Conservation (phyloP, 2,113 vertebrate genomes). For the Leptodactylus fuscus region DNA sequence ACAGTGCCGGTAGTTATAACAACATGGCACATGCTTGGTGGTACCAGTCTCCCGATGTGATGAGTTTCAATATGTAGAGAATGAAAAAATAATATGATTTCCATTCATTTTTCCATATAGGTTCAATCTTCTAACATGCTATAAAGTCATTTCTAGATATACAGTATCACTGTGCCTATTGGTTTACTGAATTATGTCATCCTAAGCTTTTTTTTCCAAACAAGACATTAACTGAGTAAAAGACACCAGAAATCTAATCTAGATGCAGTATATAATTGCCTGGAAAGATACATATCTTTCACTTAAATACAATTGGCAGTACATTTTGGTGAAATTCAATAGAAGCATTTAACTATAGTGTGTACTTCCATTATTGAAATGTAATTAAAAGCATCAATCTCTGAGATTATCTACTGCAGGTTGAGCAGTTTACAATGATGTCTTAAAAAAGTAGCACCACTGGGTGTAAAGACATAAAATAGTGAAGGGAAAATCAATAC, state of each 20-base stretch:
- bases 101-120: too few relatives aligned
- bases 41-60: too few relatives aligned
- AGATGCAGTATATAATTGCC: slow-evolving; percentile 11
- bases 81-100: too few relatives aligned
- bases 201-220: slow-evolving; percentile 1
- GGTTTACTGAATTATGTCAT: slow-evolving; percentile 8
- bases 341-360: slow-evolving; percentile 31
- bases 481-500: slow-evolving; percentile 9
- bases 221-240: slow-evolving; percentile 24
- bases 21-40: too few relatives aligned
- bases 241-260: background rate
- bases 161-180: background rate
- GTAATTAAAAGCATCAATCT: slow-evolving; percentile 50
- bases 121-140: too few relatives aligned
- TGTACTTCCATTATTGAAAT: slow-evolving; percentile 44
- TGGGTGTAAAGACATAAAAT: slow-evolving; percentile 16
- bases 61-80: too few relatives aligned
- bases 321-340: slow-evolving; percentile 12
- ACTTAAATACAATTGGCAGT: slow-evolving; percentile 19
- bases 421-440: background rate
- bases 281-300: slow-evolving; percentile 28
- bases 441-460: slow-evolving; percentile 31
- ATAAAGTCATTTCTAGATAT: background rate
- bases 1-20: too few relatives aligned
- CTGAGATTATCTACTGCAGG: slow-evolving; percentile 7